These are phyloP conservation scores for Oophaga sylvatica DNA, from an alignment of 2,797 vertebrate genomes.

Conservation along the genomic window DNA sequence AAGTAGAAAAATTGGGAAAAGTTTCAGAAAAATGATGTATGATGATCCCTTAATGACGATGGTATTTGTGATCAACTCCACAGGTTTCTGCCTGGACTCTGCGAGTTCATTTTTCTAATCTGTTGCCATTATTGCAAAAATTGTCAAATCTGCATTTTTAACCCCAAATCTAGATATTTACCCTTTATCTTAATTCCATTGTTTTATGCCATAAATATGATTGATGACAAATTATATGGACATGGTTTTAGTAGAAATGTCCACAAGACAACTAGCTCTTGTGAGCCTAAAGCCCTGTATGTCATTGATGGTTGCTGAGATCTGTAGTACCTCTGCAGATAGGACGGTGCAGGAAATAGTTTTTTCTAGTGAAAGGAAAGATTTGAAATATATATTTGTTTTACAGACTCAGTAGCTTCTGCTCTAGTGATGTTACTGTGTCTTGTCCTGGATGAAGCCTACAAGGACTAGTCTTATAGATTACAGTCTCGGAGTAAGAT, in stretches of 20 bases:
- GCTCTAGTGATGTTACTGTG: background rate
- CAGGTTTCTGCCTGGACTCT: background rate
- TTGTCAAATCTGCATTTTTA: background rate
- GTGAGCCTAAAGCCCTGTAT: background rate
- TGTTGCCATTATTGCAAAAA: background rate
- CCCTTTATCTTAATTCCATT: background rate
- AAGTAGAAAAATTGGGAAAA: background rate
- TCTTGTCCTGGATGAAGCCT: background rate
- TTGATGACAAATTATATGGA: background rate
- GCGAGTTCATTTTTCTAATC: background rate
- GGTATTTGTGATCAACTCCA: background rate
- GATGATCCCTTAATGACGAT: background rate
- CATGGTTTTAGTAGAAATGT: background rate
- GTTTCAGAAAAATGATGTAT: background rate
- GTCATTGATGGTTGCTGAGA: background rate
- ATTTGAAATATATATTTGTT: background rate
- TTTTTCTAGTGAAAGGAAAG: background rate
- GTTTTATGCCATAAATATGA: background rate
- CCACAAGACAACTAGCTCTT: background rate
- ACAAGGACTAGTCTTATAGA: conserved; percentile 23
- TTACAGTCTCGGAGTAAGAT: conserved; percentile 9
- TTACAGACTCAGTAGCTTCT: background rate
- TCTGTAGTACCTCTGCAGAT: background rate
- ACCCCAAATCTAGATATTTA: background rate
- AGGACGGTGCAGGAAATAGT: background rate